Conservation (phyloP, 1,140 invertebrate genomes). For the Cydia amplana region DNA sequence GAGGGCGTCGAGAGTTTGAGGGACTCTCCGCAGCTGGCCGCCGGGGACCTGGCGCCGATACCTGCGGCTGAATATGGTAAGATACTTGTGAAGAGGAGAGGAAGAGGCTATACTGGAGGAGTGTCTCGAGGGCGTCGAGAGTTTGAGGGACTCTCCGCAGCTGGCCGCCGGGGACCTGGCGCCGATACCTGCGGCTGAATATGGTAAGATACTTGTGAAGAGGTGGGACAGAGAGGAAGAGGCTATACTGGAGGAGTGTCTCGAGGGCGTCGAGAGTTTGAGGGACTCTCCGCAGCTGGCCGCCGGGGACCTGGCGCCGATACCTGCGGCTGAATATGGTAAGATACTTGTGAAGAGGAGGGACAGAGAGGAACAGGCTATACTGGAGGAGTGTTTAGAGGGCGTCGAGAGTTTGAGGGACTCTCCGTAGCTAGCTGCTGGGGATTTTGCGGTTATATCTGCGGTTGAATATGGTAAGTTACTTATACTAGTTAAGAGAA, state of each 20-base stretch:
- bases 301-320: slow-evolving; percentile 47
- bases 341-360: slow-evolving; percentile 49
- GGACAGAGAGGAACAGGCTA: slow-evolving; percentile 41
- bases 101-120: slow-evolving; percentile 54
- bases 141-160: slow-evolving; percentile 37
- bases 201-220: slow-evolving; percentile 55
- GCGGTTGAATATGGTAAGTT: slow-evolving; percentile 53
- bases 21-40: slow-evolving; percentile 37
- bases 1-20: slow-evolving; percentile 38
- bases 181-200: slow-evolving; percentile 49
- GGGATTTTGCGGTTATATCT: slow-evolving; percentile 45
- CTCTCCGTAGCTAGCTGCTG: slow-evolving; percentile 36
- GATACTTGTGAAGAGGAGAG: slow-evolving; percentile 50
- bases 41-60: slow-evolving; percentile 47
- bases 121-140: slow-evolving; percentile 44
- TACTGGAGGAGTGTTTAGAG: slow-evolving; percentile 54
- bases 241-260: slow-evolving; percentile 54
- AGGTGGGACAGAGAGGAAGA: slow-evolving; percentile 41
- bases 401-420: slow-evolving; percentile 37
- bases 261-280: slow-evolving; percentile 40
- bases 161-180: slow-evolving; percentile 44
- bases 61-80: slow-evolving; percentile 51
- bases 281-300: slow-evolving; percentile 38
- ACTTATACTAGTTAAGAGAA: too few relatives aligned
- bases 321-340: slow-evolving; percentile 52